Evolutionary conservation across 2,797 vertebrate species (phyloP).

Genomic region (Neopelma chrysocephalum): DNA sequence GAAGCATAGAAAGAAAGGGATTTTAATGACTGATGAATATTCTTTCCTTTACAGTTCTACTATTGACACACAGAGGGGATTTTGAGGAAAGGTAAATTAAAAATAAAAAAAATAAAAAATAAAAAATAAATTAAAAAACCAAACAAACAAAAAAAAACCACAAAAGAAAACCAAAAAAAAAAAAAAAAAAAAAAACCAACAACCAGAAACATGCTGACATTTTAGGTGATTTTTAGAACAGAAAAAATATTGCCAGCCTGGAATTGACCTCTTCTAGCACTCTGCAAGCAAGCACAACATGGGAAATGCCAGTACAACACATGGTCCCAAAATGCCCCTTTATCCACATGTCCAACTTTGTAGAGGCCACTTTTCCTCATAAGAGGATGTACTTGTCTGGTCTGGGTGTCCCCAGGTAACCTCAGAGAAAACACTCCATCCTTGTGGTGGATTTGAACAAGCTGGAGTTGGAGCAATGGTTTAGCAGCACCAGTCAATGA

Average conservation of each 20-base stretch:
- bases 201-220: neutral
- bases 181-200: neutral
- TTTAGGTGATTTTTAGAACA: neutral
- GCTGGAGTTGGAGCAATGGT: neutral
- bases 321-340: neutral
- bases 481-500: neutral
- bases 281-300: neutral
- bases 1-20: neutral
- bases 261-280: neutral
- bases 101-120: neutral
- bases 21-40: neutral
- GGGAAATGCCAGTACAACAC: neutral
- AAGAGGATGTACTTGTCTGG: neutral
- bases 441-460: neutral
- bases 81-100: rapidly evolving
- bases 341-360: rapidly evolving
- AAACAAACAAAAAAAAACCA: neutral
- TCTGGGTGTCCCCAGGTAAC: neutral
- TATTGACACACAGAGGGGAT: neutral
- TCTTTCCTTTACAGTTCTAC: neutral
- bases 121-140: rapidly evolving
- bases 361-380: neutral
- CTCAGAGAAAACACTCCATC: neutral
- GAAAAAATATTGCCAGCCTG: neutral
- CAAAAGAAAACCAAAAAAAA: no score